Evolutionary conservation across 2,797 vertebrate genomes (phyloP).

Genomic region (Pipistrellus pygmaeus): DNA sequence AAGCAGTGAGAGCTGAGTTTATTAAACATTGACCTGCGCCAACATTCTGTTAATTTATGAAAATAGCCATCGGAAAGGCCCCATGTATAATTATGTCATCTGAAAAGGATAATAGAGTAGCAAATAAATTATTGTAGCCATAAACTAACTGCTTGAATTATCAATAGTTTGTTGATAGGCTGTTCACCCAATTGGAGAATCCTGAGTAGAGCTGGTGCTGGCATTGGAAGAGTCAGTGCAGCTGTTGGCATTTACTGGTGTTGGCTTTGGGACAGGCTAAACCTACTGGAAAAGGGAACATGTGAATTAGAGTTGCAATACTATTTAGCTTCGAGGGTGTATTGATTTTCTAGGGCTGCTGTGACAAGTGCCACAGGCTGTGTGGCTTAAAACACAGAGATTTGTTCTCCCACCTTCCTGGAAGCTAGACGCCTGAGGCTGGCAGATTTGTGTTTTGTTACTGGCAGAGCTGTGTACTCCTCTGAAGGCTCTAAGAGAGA

Average conservation of each 20-base stretch:
- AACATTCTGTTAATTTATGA: background rate
- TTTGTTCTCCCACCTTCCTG: background rate
- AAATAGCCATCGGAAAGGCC: background rate
- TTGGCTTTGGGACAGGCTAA: background rate
- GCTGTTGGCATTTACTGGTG: background rate
- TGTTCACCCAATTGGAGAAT: background rate
- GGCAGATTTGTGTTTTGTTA: background rate
- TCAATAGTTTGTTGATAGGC: background rate
- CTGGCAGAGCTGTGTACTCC: background rate
- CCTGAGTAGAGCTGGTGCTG: background rate
- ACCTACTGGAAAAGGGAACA: background rate
- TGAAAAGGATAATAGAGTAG: background rate
- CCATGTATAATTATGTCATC: background rate
- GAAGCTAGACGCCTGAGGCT: background rate
- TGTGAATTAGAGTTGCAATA: background rate
- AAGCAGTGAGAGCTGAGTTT: background rate
- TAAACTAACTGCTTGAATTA: background rate
- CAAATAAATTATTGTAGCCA: background rate
- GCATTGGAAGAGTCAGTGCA: background rate
- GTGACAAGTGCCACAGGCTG: background rate
- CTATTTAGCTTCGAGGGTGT: background rate
- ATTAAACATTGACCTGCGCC: background rate
- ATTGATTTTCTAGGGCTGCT: background rate
- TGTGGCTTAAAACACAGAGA: background rate
- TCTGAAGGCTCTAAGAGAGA: background rate